phyloP scores from a whole-genome alignment of 2,888 invertebrate species.

The Iphiclides podalirius region DNA sequence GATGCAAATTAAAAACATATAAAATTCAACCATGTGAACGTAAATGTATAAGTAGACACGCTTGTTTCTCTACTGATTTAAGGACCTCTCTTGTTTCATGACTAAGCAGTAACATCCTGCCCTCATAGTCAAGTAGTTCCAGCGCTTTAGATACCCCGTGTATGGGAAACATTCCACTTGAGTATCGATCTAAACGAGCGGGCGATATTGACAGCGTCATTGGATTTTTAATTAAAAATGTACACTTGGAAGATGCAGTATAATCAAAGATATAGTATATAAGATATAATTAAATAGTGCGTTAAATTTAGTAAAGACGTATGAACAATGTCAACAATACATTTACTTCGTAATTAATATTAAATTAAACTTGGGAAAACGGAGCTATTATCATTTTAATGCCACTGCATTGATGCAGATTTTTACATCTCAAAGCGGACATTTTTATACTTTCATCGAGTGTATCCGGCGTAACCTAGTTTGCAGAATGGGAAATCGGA shows the following conservation, averaged over 20 bases:
- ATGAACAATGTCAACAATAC: neutral
- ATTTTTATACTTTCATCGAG: slow-evolving; percentile 17
- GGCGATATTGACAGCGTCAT: neutral
- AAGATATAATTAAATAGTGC: no score
- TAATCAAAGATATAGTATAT: no score
- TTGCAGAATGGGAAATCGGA: slow-evolving; percentile 20
- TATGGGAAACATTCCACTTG: slow-evolving; percentile 17
- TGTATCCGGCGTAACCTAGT: slow-evolving; percentile 17
- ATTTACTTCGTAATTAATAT: no score
- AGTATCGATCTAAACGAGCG: slow-evolving; percentile 13
- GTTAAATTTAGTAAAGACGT: neutral
- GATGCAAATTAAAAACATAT: no score
- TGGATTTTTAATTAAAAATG: neutral
- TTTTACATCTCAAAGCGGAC: slow-evolving; percentile 5
- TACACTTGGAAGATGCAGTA: no score
- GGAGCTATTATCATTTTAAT: no score
- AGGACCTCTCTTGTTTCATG: slow-evolving; percentile 14
- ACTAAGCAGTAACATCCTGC: slow-evolving; percentile 20
- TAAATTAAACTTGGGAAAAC: no score
- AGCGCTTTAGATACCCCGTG: slow-evolving; percentile 10
- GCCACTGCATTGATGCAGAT: neutral
- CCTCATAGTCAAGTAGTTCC: slow-evolving; percentile 14
- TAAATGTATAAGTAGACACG: slow-evolving; percentile 2
- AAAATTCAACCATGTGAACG: neutral
- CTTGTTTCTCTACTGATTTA: neutral